Base-by-base conservation (phyloP, 2,113 vertebrate genomes). In the Prunella fulvescens region DNA sequence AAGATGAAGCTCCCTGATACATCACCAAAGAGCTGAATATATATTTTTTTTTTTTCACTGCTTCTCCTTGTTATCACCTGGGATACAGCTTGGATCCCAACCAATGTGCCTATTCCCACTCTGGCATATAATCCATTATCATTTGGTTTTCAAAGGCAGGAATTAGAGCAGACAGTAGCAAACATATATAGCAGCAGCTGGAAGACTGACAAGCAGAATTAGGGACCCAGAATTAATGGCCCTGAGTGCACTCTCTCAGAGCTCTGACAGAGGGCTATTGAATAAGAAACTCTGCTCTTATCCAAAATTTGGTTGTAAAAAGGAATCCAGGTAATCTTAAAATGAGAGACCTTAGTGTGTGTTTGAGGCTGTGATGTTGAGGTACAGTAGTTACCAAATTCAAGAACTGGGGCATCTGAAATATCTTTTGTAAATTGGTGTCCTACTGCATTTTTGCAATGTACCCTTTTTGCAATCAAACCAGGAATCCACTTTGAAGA, bases 61-160 rank as follows among this genome's bases (percentile, higher is more conserved):
- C 56, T 93, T 3, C 60, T 64, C 74, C 72, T 92, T 86, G 16
- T 92, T 51, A 10, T 73, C 76, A 61, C 47, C 71, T 54, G 82
- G 71, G 79, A 83, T 93, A 56, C 64, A 67, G 76, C 51, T 37
- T 90, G 86, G 80, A 62, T 90, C 33, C 76, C 51, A 74, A 88
- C 83, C 44, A 48, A 29, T 14, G 79, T 90, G 47, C 79, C 72
- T 58, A 4, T 86, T 81, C 74, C 81, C 40, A 70, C 64, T 13
- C 56, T 90, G 92, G 67, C 76, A 86, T 67, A 74, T 86, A 88
- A 94, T 96, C 94, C 83, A 93, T 94, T 93, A 60, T 48, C 44
- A 22, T 92, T 92, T 90, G 71, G 22, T 93, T 93, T 61, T 51
- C 71, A 83, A 79, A 86, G 76, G 81, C n/a, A 86, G 60, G 84